Conservation (phyloP, 2,888 invertebrate genomes). For the Lochmaea crataegi region DNA sequence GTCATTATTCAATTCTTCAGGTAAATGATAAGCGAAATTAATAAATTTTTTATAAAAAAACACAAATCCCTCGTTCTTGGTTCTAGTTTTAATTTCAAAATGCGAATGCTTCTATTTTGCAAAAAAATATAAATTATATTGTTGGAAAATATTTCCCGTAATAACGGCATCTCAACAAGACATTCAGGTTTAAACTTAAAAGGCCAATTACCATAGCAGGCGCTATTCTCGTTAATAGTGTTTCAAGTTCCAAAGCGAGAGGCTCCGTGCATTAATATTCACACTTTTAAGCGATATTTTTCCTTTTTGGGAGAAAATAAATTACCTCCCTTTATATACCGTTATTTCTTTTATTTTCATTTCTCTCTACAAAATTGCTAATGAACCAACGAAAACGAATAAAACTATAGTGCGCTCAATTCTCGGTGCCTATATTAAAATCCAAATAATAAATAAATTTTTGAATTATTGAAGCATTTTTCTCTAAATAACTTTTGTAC, state of each 20-base stretch:
- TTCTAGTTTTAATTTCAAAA: too few relatives aligned
- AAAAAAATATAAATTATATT: neutral
- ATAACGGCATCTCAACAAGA: conserved; percentile 25
- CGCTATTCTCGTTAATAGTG: conserved; percentile 28
- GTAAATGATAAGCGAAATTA: too few relatives aligned
- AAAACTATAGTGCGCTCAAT: neutral
- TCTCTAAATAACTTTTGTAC: too few relatives aligned
- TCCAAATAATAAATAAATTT: too few relatives aligned
- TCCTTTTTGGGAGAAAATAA: conserved; percentile 28
- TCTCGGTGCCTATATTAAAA: too few relatives aligned
- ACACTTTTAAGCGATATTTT: conserved; percentile 23
- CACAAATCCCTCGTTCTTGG: too few relatives aligned
- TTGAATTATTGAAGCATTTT: too few relatives aligned
- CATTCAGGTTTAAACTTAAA: conserved; percentile 34
- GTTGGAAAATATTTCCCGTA: conserved; percentile 21
- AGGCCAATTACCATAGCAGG: conserved; percentile 46
- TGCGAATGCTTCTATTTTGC: neutral
- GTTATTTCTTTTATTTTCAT: conserved; percentile 3
- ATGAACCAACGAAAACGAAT: neutral
- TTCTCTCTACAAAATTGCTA: neutral
- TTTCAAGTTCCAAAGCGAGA: conserved; percentile 17
- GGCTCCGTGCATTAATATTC: conserved; percentile 33
- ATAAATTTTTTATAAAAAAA: too few relatives aligned
- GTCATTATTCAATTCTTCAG: too few relatives aligned
- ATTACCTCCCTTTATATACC: conserved; percentile 25